phyloP scores from a whole-genome alignment of 2,888 invertebrate genomes.

The Meiosimyza decipiens region DNA sequence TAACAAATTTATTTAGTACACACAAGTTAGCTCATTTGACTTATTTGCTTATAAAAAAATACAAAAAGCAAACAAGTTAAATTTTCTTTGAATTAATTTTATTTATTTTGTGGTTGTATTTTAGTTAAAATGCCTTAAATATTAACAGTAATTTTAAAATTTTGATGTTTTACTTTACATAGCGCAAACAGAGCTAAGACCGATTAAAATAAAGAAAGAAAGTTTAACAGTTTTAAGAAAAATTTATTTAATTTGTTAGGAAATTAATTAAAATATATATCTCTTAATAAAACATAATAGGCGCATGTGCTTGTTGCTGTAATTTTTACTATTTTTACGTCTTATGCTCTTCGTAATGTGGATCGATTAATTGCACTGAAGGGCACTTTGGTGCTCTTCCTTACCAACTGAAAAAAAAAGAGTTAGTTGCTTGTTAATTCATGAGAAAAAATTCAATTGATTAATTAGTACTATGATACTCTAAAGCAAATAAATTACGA shows the following conservation, averaged over 20 bases:
- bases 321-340: conserved; percentile 2
- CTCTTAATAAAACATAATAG: conserved; percentile 7
- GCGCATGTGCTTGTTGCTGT: background rate
- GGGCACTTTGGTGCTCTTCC: conserved; percentile 33
- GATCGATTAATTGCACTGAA: conserved; percentile 29
- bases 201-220: background rate
- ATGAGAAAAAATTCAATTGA: background rate
- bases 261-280: conserved; percentile 14
- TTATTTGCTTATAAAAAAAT: too few species aligned
- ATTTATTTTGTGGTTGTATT: conserved; percentile 4
- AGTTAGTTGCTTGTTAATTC: background rate
- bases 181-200: too few species aligned
- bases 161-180: background rate
- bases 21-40: too few species aligned
- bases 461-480: background rate
- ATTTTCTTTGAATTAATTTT: background rate
- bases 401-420: conserved; percentile 20
- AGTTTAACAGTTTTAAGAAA: background rate
- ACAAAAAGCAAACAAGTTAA: too few species aligned
- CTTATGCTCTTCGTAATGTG: conserved; percentile 13
- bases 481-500: background rate
- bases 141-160: conserved; percentile 1
- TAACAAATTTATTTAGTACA: conserved; percentile 5
- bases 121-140: background rate
- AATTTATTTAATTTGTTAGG: conserved; percentile 1